Conservation (phyloP, 1,140 invertebrate species). For the Dreissena polymorpha region DNA sequence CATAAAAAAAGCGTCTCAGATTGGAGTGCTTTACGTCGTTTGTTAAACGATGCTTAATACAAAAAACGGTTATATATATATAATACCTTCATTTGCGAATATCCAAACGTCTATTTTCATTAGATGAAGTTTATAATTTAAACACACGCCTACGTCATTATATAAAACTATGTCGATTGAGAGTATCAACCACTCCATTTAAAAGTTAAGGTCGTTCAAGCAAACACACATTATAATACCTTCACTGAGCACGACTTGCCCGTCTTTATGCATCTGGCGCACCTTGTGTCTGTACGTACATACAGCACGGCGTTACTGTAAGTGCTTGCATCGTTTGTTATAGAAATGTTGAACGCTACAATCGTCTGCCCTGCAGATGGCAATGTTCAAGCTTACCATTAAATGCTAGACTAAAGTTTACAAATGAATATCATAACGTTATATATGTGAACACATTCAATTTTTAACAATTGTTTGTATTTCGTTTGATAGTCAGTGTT, state of each 20-base stretch:
- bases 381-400: not conserved
- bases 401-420: not conserved
- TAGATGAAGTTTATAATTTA: no score
- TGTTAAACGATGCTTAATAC: no score
- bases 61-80: no score
- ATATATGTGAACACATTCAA: not conserved
- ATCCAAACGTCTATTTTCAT: no score
- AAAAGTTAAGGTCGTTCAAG: no score
- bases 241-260: not conserved
- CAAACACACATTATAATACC: not conserved
- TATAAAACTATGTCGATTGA: no score
- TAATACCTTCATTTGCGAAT: no score
- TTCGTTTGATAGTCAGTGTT: not conserved
- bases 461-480: not conserved
- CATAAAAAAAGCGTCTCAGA: no score
- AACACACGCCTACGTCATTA: no score
- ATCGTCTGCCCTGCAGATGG: conserved; percentile 18
- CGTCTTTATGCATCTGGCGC: not conserved
- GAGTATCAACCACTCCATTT: no score
- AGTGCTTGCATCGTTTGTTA: conserved; percentile 22
- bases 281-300: conserved; percentile 11
- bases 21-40: no score
- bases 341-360: conserved; percentile 1
- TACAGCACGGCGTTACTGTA: conserved; percentile 16
- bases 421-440: not conserved